Evolutionary conservation across 1,140 invertebrate genomes (phyloP).

Genomic region (Dendrolimus kikuchii): DNA sequence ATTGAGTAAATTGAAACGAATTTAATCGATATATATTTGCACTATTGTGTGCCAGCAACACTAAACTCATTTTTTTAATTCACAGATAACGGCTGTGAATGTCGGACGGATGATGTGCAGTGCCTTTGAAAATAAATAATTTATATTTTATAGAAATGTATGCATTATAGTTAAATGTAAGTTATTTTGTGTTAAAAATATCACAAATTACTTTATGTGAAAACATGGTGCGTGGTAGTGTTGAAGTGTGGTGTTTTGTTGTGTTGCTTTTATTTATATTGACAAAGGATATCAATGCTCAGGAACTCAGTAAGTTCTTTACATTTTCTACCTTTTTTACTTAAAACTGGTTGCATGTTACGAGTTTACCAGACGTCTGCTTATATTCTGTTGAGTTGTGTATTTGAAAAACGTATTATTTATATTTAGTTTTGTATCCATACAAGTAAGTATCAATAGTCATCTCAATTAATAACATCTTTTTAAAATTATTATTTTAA

Average conservation of each 20-base stretch:
- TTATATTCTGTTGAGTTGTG: no score
- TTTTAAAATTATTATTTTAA: no score
- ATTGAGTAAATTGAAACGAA: no score
- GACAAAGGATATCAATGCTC: slow-evolving; percentile 53
- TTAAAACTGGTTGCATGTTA: no score
- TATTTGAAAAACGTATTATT: no score
- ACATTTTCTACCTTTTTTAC: slow-evolving; percentile 1
- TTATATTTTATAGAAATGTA: slow-evolving; percentile 1
- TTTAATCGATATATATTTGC: no score
- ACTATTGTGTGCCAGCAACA: no score
- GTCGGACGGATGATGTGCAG: slow-evolving; percentile 24
- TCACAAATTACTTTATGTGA: slow-evolving; percentile 30
- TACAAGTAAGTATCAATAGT: no score
- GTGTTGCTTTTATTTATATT: slow-evolving; percentile 47
- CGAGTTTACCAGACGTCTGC: no score
- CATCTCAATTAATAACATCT: no score
- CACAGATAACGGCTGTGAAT: slow-evolving; percentile 6
- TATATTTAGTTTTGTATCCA: no score
- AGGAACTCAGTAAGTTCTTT: slow-evolving; percentile 46
- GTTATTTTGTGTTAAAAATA: slow-evolving; percentile 19
- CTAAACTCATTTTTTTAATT: slow-evolving; percentile 13
- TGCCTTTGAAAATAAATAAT: slow-evolving; percentile 19
- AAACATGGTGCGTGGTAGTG: slow-evolving; percentile 48
- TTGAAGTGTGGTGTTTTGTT: slow-evolving; percentile 40
- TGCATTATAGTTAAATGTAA: slow-evolving; percentile 1